Evolutionary conservation across 2,113 vertebrate genomes (phyloP).

Genomic region (Cebidichthys violaceus): DNA sequence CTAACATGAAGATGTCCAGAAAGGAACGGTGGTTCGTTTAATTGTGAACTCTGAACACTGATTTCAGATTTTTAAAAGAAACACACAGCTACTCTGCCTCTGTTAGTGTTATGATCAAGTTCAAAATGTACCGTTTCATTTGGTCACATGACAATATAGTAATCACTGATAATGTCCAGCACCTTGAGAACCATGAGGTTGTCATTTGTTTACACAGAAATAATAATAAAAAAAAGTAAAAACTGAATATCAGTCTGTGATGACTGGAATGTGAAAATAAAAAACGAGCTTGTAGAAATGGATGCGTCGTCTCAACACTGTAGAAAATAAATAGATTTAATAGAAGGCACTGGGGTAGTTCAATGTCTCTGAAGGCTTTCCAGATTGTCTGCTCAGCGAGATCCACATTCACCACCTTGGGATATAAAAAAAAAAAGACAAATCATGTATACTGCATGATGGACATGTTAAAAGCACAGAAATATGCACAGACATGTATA

Average conservation of each 20-base stretch:
- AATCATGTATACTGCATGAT: too few relatives aligned
- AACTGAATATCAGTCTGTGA: constrained; percentile 16
- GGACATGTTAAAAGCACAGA: neutral
- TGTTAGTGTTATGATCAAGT: constrained; percentile 25
- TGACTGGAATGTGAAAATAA: constrained; percentile 26
- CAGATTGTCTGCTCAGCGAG: constrained; percentile 85
- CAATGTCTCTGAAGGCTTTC: constrained; percentile 81
- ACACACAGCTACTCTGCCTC: neutral
- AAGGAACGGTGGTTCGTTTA: neutral
- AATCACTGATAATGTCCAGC: constrained; percentile 53
- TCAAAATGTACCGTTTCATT: constrained; percentile 54
- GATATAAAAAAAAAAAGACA: constrained; percentile 29
- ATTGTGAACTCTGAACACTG: neutral
- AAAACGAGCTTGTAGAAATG: constrained; percentile 42
- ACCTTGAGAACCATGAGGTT: constrained; percentile 40
- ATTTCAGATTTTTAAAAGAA: neutral
- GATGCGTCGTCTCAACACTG: constrained; percentile 22
- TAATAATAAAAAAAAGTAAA: neutral
- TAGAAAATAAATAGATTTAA: constrained; percentile 78
- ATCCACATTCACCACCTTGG: constrained; percentile 75
- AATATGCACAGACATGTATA: neutral
- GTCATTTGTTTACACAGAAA: constrained; percentile 29
- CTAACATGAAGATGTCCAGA: neutral
- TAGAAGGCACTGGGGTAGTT: constrained; percentile 88
- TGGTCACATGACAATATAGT: constrained; percentile 47